Conservation (phyloP, 2,888 invertebrate species). For the Chouioia cunea region DNA sequence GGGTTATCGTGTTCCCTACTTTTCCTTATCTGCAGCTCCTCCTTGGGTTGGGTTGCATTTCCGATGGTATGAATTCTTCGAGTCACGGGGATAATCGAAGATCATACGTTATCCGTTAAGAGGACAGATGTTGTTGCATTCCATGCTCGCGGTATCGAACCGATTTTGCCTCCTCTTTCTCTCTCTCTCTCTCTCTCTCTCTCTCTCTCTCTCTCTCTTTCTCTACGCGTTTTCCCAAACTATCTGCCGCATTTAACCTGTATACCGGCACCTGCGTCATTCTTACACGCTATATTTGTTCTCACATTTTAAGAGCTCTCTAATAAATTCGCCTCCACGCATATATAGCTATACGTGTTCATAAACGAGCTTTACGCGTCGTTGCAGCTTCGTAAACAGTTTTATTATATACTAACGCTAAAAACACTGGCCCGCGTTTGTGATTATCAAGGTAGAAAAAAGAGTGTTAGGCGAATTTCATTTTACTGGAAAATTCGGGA, state of each 20-base stretch:
- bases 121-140: conserved; percentile 22
- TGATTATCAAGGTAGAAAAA: no score
- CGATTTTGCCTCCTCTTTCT: not conserved
- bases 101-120: not conserved
- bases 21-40: conserved; percentile 10
- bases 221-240: no score
- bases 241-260: no score
- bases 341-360: not conserved
- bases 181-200: no score
- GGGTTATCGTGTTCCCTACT: not conserved
- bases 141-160: not conserved
- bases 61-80: not conserved
- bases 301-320: conserved; percentile 21
- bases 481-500: no score
- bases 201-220: no score
- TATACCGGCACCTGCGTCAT: not conserved
- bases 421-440: no score
- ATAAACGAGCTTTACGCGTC: conserved; percentile 17
- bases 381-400: conserved; percentile 11
- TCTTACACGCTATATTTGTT: conserved; percentile 4
- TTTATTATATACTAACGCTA: conserved; percentile 4
- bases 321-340: conserved; percentile 4
- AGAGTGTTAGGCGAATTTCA: no score
- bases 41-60: conserved; percentile 31
- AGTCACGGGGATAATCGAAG: conserved; percentile 15